Evolutionary conservation across 2,113 vertebrate genomes (phyloP).

Genomic region (Petaurus breviceps): DNA sequence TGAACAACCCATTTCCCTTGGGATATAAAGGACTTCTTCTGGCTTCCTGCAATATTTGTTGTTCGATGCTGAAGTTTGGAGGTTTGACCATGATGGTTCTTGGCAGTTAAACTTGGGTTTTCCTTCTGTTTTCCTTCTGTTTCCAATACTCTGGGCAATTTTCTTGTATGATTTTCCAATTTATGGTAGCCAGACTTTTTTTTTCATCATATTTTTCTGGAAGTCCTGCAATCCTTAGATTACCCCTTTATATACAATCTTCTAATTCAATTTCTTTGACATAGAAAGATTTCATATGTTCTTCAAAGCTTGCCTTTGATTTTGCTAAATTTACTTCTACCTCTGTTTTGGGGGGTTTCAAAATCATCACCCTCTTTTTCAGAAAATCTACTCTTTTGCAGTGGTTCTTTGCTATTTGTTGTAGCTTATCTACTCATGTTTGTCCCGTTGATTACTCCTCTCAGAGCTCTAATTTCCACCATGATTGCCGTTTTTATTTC

Average conservation of each 20-base stretch:
- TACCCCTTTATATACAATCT: neutral
- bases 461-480: neutral
- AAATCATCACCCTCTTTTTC: neutral
- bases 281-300: neutral
- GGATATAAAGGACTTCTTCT: slow-evolving; percentile 65
- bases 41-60: slow-evolving; percentile 49
- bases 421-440: neutral
- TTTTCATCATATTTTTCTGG: neutral
- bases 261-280: neutral
- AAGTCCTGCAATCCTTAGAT: neutral
- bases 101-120: neutral
- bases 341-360: neutral
- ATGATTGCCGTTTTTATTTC: neutral
- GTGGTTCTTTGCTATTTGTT: neutral
- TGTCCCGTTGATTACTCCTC: neutral
- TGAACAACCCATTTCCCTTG: slow-evolving; percentile 74
- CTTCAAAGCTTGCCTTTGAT: neutral
- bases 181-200: neutral
- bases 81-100: slow-evolving; percentile 9
- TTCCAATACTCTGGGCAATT: neutral
- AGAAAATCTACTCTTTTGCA: neutral
- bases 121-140: neutral
- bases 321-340: neutral
- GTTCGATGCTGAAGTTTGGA: neutral
- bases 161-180: neutral